Base-by-base conservation (phyloP, 2,888 invertebrate genomes). In the Protonemura montana region DNA sequence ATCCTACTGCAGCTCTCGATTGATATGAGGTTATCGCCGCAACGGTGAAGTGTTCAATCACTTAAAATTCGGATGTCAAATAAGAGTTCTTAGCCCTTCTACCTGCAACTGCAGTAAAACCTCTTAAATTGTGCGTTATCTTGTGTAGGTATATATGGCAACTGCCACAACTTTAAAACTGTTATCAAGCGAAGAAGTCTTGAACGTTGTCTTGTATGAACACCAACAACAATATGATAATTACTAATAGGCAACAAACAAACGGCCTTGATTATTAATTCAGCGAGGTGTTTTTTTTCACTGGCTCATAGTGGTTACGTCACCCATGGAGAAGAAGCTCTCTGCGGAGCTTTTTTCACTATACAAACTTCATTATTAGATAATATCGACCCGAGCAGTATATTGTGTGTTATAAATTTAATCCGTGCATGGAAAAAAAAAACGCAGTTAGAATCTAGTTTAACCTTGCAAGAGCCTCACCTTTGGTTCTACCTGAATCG, bases 181-280 rank as follows among this genome's bases (percentile, higher is more conserved):
- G 7, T 59, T 59, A 59, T 59, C 59, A 59, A 59, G 59, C 59
- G 59, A 16, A 59, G 59, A 21, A 59, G 59, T 59, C 21, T 59
- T 59, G 6, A 59, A 21, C 59, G 59, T 10, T 21, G 59, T 10
- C 13, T 10, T 21, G 59, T 59, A 21, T 21, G 7, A 13, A 59
- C 59, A 59, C 59, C 59, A 59, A 59, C 59, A 59, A 59, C 59
- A 59, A 59, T 59, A 59, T 59, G 59, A 59, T 59, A 59, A 59
- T 59, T 59, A 59, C 59, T 59, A 59, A 2, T 59, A 59, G 59
- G 16, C 59, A 59, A 59, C 59, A 59, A 21, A 59, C 59, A 13
- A 10, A 59, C 59, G 59, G 59, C 59, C 59, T 59, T 59, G 59
- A 59, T 59, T 59, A 59, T 59, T 59, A 59, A 59, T 59, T 59